These are phyloP conservation scores for Tyto alba DNA, from an alignment of 2,113 vertebrate genomes.

Conservation along the genomic window DNA sequence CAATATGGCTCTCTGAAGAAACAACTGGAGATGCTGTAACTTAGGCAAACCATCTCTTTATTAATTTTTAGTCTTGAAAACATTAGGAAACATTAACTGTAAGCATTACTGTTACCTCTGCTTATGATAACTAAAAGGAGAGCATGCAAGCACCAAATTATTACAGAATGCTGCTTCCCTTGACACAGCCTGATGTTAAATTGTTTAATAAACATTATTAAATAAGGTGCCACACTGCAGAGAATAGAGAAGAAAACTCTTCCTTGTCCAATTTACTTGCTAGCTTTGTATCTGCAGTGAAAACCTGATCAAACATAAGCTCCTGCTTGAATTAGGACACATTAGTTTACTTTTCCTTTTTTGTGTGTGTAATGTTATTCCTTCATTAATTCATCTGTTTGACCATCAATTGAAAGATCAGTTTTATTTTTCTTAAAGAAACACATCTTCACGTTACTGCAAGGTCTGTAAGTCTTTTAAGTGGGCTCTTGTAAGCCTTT, in stretches of 20 bases:
- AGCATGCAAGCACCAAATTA: neutral
- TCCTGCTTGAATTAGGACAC: conserved; percentile 18
- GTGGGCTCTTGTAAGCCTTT: neutral
- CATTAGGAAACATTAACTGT: neutral
- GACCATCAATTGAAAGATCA: neutral
- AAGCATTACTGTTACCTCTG: neutral
- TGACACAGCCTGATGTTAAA: neutral
- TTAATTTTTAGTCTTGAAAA: neutral
- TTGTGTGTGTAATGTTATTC: neutral
- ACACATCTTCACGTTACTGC: neutral
- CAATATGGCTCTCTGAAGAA: neutral
- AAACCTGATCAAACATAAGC: conserved; percentile 29
- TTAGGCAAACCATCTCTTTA: neutral
- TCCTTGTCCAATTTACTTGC: neutral
- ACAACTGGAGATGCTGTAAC: neutral
- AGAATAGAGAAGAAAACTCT: neutral
- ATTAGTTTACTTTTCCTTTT: conserved; percentile 10
- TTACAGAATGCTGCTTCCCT: neutral
- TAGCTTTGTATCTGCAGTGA: neutral
- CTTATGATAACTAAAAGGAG: neutral
- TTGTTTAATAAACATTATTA: neutral
- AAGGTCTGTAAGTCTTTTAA: neutral
- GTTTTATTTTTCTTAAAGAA: neutral
- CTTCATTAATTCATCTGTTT: conserved; percentile 25
- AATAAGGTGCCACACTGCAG: neutral